phyloP scores from a whole-genome alignment of 2,797 vertebrate species.

The Sebastes taczanowskii region DNA sequence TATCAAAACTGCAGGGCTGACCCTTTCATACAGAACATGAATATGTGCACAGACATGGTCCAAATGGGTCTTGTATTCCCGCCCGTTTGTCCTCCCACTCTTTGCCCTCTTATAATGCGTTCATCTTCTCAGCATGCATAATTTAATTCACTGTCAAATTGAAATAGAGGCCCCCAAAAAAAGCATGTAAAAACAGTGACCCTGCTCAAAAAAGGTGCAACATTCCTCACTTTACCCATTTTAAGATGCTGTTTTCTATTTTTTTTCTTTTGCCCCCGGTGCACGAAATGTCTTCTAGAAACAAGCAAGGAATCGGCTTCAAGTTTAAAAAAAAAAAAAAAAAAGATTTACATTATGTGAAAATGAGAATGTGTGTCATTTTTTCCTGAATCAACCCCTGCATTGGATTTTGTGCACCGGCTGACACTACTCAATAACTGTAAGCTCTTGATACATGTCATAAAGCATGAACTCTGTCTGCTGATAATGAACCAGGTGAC shows the following conservation, averaged over 20 bases:
- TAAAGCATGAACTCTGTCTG: constrained; percentile 84
- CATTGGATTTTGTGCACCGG: constrained; percentile 40
- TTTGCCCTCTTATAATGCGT: constrained; percentile 46
- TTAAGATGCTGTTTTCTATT: background rate
- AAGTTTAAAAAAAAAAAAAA: background rate
- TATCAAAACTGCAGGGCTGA: constrained; percentile 41
- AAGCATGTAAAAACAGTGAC: constrained; percentile 39
- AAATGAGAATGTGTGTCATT: constrained; percentile 26
- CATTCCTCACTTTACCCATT: background rate
- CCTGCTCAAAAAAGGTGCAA: constrained; percentile 3
- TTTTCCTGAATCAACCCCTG: constrained; percentile 31
- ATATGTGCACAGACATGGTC: constrained; percentile 27
- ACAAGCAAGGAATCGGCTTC: constrained; percentile 1
- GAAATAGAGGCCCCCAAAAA: constrained; percentile 19
- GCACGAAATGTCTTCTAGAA: background rate
- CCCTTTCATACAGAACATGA: constrained; percentile 52
- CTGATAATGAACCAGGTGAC: constrained; percentile 90
- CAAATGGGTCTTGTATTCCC: constrained; percentile 34
- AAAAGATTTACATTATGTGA: background rate
- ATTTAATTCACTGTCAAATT: constrained; percentile 50
- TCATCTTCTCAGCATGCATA: constrained; percentile 53
- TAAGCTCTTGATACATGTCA: constrained; percentile 80
- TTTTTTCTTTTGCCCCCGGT: background rate
- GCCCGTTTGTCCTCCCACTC: constrained; percentile 57
- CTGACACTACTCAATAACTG: constrained; percentile 74